A percentile compares a stretch with the other conserved stretches of the same genome.
These are phyloP conservation scores for Sympetrum striolatum DNA, from an alignment of 2,888 invertebrate species.

Conservation along the genomic window DNA sequence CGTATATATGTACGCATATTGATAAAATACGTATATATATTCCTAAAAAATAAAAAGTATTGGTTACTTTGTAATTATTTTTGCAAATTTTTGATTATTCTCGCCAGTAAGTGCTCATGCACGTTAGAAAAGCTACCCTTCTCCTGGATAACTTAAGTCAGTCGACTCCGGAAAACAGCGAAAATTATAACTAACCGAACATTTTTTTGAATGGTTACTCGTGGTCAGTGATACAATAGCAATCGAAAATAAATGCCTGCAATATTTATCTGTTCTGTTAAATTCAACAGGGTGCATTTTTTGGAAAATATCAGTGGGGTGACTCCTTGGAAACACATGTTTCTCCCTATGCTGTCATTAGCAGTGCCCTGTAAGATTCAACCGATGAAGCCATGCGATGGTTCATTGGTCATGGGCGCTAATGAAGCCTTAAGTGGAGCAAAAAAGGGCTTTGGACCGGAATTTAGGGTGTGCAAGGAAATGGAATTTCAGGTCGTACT, in stretches of 20 bases:
- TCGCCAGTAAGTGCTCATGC: too few species aligned
- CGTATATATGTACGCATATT: too few species aligned
- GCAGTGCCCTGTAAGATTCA: slow-evolving; percentile 1
- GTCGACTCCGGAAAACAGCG: too few species aligned
- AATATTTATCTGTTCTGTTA: too few species aligned
- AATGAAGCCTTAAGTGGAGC: not conserved
- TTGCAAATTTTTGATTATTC: too few species aligned
- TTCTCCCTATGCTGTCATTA: not conserved
- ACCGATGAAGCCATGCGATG: not conserved
- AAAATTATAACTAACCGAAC: not conserved
- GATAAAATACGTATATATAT: too few species aligned
- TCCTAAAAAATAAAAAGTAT: too few species aligned
- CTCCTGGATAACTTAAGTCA: too few species aligned
- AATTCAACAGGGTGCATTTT: not conserved
- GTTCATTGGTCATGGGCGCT: not conserved
- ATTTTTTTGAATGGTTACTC: not conserved
- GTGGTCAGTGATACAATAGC: too few species aligned
- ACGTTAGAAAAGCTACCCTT: too few species aligned
- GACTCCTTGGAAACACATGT: slow-evolving; percentile 4
- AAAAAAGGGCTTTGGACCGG: not conserved
- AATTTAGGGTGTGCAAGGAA: not conserved
- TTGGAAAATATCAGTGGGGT: not conserved
- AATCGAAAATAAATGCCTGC: too few species aligned
- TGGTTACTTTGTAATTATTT: too few species aligned
- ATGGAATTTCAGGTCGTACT: not conserved